Evolutionary conservation across 2,888 invertebrate species (phyloP), one percentile per base, ranked within the genome.

Genomic region (Malthinus seriepunctatus): DNA sequence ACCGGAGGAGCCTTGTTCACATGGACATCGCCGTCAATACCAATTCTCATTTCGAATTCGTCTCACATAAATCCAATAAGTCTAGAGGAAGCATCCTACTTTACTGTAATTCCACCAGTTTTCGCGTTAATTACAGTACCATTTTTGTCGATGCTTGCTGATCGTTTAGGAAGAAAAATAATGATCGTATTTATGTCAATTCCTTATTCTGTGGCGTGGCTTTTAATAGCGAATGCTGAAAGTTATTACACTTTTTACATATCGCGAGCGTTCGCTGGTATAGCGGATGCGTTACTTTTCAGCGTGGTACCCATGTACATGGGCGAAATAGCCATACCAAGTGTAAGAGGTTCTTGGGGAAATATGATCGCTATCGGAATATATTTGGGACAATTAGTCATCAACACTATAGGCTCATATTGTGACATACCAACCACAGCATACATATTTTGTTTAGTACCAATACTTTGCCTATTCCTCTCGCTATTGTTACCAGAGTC

Each of bases 401-500:
- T 73, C 10, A 73, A 83, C 76, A 79, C 83, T 71, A 81, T 84
- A 66, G 85, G 85, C n/a, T 83, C 83, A 6, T 83, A 80, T 73
- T 82, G 83, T 23, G 74, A 79, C 60, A 82, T 85, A 75, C 72
- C 72, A 65, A 75, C 74, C n/a, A 76, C 85, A 63, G 83, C 83
- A 53, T 78, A 77, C 55, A 81, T 85, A 73, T 85, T 84, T 70
- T 77, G 85, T 67, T 73, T 82, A 62, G 78, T 86, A 52, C 84
- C 87, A 8, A 74, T 85, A 31, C 66, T 83, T 37, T 83, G 84
- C 69, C 73, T 86, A 15, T 56, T 84, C 11, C 76, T 81, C 32
- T 83, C 86, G 72, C 74, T 82, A 38, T 84, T 83, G 70, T 78
- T 88, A 71, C 88, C 88, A n/a, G 89, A 89, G 78, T 67, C 70